Evolutionary conservation across 1,140 invertebrate species (phyloP).

Genomic region (Aleiodes sp.): DNA sequence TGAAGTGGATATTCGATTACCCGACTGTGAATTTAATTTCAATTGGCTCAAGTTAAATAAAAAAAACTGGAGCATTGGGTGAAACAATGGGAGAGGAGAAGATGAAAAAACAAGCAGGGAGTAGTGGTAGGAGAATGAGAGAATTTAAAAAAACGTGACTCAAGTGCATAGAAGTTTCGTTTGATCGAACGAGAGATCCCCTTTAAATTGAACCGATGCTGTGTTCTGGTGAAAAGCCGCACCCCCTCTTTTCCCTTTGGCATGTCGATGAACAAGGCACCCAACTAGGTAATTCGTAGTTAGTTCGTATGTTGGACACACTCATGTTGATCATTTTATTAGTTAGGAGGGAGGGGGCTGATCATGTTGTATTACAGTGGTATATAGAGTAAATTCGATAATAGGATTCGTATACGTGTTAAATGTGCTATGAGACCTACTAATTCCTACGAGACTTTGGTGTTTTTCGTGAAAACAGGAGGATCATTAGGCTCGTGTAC

Average conservation of each 20-base stretch:
- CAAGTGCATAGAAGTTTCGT: background rate
- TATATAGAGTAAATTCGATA: background rate
- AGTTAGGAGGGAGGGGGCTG: too few relatives aligned
- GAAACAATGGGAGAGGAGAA: background rate
- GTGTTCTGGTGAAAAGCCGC: background rate
- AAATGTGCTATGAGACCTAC: background rate
- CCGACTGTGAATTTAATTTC: background rate
- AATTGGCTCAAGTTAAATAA: background rate
- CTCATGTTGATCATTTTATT: background rate
- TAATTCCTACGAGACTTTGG: background rate
- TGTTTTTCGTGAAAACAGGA: background rate
- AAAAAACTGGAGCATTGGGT: background rate
- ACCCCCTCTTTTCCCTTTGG: too few relatives aligned
- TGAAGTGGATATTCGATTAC: background rate
- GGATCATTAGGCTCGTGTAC: background rate
- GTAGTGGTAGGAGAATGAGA: background rate
- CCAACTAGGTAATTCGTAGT: background rate
- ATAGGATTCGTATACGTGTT: too few relatives aligned
- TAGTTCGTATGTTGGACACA: background rate
- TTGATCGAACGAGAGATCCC: background rate
- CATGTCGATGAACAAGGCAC: background rate
- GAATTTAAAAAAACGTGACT: background rate
- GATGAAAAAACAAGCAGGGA: background rate
- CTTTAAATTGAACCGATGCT: background rate
- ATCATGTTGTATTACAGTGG: background rate